phyloP scores from a whole-genome alignment of 1,140 invertebrate species.

The Metopolophium dirhodum region DNA sequence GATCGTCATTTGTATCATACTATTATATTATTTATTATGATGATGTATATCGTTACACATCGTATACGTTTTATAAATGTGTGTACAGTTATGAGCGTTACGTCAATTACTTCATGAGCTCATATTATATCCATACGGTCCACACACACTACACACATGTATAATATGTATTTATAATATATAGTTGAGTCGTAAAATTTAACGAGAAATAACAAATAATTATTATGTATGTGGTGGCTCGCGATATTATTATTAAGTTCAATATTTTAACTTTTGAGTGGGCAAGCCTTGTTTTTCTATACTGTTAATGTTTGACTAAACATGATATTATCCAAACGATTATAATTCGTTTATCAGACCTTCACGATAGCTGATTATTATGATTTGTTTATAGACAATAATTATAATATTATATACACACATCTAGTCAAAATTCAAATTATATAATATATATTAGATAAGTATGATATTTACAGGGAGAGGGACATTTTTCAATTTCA shows the following conservation, averaged over 20 bases:
- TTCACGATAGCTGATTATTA: background rate
- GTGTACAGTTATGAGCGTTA: background rate
- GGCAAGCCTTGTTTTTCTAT: background rate
- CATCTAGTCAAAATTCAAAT: background rate
- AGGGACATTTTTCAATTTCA: too few species aligned
- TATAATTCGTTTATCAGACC: background rate
- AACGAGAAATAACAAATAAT: conserved; percentile 13
- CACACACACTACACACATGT: background rate
- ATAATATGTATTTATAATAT: background rate
- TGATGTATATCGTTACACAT: background rate
- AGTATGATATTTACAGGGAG: background rate
- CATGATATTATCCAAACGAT: background rate
- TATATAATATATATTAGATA: background rate
- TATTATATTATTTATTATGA: background rate
- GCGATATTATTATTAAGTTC: background rate
- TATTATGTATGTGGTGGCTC: background rate
- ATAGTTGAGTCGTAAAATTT: background rate
- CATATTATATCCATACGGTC: background rate
- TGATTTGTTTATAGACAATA: too few species aligned
- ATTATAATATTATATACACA: too few species aligned
- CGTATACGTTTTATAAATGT: background rate
- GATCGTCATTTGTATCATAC: background rate
- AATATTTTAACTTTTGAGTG: background rate
- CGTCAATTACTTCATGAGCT: background rate
- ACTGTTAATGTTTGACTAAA: background rate